Base-by-base conservation (phyloP, 2,113 vertebrate species). In the Dasyprocta punctata region DNA sequence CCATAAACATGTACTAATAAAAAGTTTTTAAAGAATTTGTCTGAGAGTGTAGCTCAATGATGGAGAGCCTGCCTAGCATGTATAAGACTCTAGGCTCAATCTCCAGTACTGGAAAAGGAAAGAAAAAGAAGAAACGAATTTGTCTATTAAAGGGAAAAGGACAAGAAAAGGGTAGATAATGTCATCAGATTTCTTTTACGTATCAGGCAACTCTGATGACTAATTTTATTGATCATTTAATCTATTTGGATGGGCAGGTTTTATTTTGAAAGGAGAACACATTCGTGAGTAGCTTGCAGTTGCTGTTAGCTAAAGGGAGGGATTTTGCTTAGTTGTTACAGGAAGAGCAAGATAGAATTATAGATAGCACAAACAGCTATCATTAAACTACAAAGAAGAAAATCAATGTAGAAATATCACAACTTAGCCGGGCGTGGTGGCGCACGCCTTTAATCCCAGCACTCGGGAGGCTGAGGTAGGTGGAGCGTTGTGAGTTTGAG, bases 191-290 rank as follows among this genome's bases (percentile, higher is more conserved):
- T 90, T 49, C 30, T 81, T 80, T 81, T 84, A 80, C 67, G 24
- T 61, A 58, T 73, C 86, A 81, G 33, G 73, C 14, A 5, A 41
- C 54, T 73, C 44, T 86, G 56, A 65, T 81, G n/a, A 54, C 82
- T 92, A 65, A 95, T 86, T 86, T 86, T 67, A 3, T 94, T 81
- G 63, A 28, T 89, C 54, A 47, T 92, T 89, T 89, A 41, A 86
- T 58, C 61, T 86, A 9, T 71, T 85, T 85, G 41, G 33, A 67
- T 69, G 47, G 41, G 28, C 80, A 81, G 26, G 26, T 94, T n/a
- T 54, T 60, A 13, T 92, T 75, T 61, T 86, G 78, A 61, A 52
- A 67, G 4, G 30, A 38, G 19, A 69, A 92, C 44, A 93, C 30
- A 49, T 78, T 75, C 86, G 56, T 93, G 41, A 90, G 22, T 89